These are phyloP conservation scores for Dusona sp. DNA, from an alignment of 2,888 invertebrate genomes.

Conservation along the genomic window DNA sequence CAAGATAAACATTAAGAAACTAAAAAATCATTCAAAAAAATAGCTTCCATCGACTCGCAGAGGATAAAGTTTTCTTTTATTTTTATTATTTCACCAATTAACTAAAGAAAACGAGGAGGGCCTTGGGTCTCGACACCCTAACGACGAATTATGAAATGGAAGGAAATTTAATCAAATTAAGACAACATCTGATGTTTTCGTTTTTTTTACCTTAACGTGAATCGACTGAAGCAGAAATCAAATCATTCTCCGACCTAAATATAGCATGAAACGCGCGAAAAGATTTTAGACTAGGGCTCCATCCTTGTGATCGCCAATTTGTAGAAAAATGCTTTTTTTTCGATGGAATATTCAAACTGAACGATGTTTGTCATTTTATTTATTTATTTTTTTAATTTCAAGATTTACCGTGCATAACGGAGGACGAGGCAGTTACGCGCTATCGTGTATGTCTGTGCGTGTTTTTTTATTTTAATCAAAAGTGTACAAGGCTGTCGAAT, in stretches of 20 bases:
- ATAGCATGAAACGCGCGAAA: slow-evolving; percentile 78
- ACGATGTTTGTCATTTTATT: slow-evolving; percentile 76
- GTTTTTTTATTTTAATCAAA: slow-evolving; percentile 72
- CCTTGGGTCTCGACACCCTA: slow-evolving; percentile 6
- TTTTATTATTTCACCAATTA: slow-evolving; percentile 40
- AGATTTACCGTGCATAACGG: slow-evolving; percentile 80
- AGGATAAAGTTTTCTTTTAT: slow-evolving; percentile 34
- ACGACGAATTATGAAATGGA: slow-evolving; percentile 26
- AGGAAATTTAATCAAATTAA: slow-evolving; percentile 42
- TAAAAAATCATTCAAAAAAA: background rate
- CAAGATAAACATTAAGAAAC: slow-evolving; percentile 23
- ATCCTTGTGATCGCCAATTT: slow-evolving; percentile 51
- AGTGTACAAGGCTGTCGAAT: slow-evolving; percentile 65
- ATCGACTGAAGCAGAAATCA: slow-evolving; percentile 80
- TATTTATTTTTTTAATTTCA: slow-evolving; percentile 72
- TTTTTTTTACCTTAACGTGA: slow-evolving; percentile 58
- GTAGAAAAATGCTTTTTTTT: slow-evolving; percentile 68
- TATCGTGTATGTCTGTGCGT: slow-evolving; percentile 72
- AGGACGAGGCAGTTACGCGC: slow-evolving; percentile 71
- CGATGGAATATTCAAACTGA: slow-evolving; percentile 81
- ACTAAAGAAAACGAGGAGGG: slow-evolving; percentile 15
- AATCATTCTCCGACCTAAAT: slow-evolving; percentile 72
- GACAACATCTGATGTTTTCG: slow-evolving; percentile 52
- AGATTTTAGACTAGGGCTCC: slow-evolving; percentile 68
- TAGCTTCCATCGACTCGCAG: background rate